Evolutionary conservation across 2,797 vertebrate genomes (phyloP), one percentile per base, ranked within the genome.

Genomic region (Ispidina lecontei): DNA sequence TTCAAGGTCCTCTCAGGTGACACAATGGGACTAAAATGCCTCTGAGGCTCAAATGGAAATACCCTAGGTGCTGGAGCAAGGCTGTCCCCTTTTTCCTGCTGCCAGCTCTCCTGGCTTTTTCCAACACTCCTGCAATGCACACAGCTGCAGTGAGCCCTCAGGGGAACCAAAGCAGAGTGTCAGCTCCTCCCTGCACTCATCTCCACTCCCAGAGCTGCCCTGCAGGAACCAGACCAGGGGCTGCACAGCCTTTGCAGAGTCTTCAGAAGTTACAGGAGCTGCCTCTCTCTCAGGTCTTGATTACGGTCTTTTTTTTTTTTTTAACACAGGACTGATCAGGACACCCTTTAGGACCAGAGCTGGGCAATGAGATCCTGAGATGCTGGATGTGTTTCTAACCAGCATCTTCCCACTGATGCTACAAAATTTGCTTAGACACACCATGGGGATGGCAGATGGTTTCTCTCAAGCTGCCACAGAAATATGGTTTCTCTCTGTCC

Each of bases 151-250:
- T 23, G 47, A 70, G 64, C 35, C 60, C 31, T 21, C 29, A 26
- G 49, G 28, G 7, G 14, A 71, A 69, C 25, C 47, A 55, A 75
- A 72, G 21, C 0, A 0, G 56, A 28, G 28, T 7, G 6, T 43
- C 60, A 74, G 55, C 23, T 84, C 47, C 51, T 68, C 46, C 26
- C 43, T 63, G 46, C 16, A 77, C 55, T 72, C 67, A 28, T 11
- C 35, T 60, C 14, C 47, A 9, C 28, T 84, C 47, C n/a, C 41
- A 70, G 56, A 82, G 23, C 7, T 3, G 3, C 51, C 46, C 31
- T 2, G 5, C 33, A 52, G 65, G 52, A 89, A 64, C 16, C 1
- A 5, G 26, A 65, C 10, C 1, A 6, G 31, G 9, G 10, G 37
- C 28, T 52, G 12, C 56, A 46, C 33, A 77, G 80, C 21, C 46